These are phyloP conservation scores for Parapsyche elsis DNA, from an alignment of 1,140 invertebrate species.

Conservation along the genomic window DNA sequence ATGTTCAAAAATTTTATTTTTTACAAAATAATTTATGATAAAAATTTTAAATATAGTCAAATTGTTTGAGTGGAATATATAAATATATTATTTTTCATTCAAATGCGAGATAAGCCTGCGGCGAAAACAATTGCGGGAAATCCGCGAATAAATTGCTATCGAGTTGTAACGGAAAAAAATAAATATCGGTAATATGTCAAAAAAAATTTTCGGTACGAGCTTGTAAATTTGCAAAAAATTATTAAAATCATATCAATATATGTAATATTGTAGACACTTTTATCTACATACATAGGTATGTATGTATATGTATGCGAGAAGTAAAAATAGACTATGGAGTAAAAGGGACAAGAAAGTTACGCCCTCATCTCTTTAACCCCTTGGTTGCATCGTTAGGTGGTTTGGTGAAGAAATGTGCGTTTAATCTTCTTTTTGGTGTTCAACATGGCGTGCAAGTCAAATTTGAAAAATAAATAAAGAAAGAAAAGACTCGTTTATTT, in stretches of 20 bases:
- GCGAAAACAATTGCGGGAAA: not conserved
- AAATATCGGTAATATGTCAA: not conserved
- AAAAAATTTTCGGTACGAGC: no score
- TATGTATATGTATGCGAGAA: not conserved
- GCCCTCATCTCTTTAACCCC: not conserved
- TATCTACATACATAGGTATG: not conserved
- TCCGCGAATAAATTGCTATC: slow-evolving; percentile 2
- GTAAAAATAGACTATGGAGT: not conserved
- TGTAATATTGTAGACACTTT: not conserved
- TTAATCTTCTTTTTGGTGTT: not conserved
- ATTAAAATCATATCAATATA: no score
- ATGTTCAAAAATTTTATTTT: no score
- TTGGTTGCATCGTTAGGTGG: not conserved
- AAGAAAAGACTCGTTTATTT: not conserved
- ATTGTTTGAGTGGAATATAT: no score
- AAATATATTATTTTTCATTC: no score
- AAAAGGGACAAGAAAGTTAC: no score
- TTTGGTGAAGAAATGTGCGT: not conserved
- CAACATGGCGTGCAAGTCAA: slow-evolving; percentile 9
- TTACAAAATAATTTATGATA: no score
- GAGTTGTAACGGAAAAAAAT: not conserved
- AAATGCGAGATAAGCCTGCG: no score
- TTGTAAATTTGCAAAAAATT: not conserved
- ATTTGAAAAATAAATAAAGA: not conserved
- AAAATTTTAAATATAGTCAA: no score